Percentiles rank a stretch among this genome's conserved stretches.
Evolutionary conservation across 2,113 vertebrate genomes (phyloP).

Genomic region (Silurus glanis): DNA sequence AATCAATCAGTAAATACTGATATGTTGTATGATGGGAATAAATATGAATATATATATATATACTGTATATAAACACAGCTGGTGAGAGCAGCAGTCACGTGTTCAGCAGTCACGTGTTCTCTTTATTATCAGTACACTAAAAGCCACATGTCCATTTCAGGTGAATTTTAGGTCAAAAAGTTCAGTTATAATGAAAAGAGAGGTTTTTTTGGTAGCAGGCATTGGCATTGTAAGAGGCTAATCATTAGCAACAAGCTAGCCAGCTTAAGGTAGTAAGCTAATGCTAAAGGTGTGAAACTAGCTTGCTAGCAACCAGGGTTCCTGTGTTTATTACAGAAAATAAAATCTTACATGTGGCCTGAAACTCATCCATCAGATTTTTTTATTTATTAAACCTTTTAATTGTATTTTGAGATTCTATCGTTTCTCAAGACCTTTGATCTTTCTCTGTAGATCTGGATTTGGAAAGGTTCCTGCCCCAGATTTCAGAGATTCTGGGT

Average conservation of each 20-base stretch:
- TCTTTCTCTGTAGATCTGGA: slow-evolving; percentile 8
- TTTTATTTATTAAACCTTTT: background rate
- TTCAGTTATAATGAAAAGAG: no score
- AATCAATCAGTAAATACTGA: no score
- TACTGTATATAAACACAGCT: background rate
- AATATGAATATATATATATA: no score
- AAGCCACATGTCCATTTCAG: no score
- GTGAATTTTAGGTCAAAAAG: no score
- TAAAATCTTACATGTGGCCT: no score
- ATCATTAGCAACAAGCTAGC: background rate
- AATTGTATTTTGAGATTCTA: background rate
- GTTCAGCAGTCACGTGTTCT: background rate
- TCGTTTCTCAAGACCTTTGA: background rate
- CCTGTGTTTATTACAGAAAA: background rate
- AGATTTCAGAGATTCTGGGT: background rate
- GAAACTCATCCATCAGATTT: background rate
- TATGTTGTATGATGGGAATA: no score
- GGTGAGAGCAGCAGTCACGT: background rate
- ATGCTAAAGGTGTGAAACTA: background rate
- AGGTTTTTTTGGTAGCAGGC: background rate
- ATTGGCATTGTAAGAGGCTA: background rate
- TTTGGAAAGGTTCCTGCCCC: background rate
- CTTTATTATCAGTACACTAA: background rate
- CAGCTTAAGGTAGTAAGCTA: background rate
- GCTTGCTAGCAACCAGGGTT: no score